Percentiles rank a stretch among this genome's conserved stretches.
Conservation (phyloP, 2,113 vertebrate species). For the Cynopterus brachyotis region DNA sequence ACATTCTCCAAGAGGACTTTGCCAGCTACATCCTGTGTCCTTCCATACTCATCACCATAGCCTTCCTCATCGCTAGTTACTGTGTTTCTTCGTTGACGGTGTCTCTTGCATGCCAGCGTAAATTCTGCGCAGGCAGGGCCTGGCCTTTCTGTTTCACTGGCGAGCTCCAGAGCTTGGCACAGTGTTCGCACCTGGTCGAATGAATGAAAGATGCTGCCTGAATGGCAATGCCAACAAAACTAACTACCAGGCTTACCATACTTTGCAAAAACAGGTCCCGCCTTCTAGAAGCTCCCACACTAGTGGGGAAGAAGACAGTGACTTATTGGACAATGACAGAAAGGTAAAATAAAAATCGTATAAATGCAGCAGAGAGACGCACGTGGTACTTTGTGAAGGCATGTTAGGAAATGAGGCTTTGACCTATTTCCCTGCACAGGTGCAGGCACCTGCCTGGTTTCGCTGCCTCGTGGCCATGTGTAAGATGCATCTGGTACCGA, state of each 20-base stretch:
- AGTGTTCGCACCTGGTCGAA: too few relatives aligned
- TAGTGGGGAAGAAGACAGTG: background rate
- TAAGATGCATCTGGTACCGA: background rate
- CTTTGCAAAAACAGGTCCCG: background rate
- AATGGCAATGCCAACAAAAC: too few relatives aligned
- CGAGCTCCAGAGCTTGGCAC: background rate
- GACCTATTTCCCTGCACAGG: background rate
- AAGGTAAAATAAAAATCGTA: background rate
- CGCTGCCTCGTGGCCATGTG: background rate
- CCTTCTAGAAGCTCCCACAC: background rate
- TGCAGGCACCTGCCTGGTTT: background rate
- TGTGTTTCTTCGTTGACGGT: background rate
- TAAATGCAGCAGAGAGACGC: background rate
- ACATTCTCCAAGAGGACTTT: background rate
- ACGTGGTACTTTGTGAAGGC: background rate
- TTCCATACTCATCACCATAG: background rate
- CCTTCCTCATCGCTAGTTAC: background rate
- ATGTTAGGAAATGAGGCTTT: background rate
- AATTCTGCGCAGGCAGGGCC: background rate
- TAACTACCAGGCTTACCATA: background rate
- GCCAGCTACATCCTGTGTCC: accelerated
- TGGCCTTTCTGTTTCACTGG: background rate
- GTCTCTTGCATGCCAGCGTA: background rate
- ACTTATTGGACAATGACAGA: background rate
- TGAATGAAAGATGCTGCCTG: accelerated